Evolutionary conservation across 1,140 invertebrate genomes (phyloP).

Genomic region (Maniola jurtina): DNA sequence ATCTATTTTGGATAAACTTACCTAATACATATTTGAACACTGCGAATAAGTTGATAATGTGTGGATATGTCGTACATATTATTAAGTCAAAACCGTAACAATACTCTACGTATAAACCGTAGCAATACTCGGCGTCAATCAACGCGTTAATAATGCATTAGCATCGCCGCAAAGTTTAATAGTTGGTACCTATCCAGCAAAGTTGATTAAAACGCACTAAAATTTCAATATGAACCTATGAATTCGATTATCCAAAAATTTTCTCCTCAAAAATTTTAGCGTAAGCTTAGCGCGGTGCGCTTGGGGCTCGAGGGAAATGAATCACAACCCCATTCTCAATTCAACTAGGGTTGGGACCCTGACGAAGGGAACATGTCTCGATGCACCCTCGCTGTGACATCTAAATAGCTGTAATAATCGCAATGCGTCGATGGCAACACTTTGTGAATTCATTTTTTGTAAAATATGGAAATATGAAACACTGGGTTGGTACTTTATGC

Average conservation of each 20-base stretch:
- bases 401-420: conserved; percentile 69
- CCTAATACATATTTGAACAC: not conserved
- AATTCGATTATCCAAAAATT: conserved; percentile 20
- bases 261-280: conserved; percentile 35
- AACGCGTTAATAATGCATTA: conserved; percentile 36
- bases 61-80: not conserved
- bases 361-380: conserved; percentile 55
- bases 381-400: conserved; percentile 66
- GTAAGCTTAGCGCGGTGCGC: conserved; percentile 53
- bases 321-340: conserved; percentile 77
- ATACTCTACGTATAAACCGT: conserved; percentile 31
- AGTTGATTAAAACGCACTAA: not conserved
- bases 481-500: not conserved
- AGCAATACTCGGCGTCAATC: conserved; percentile 29
- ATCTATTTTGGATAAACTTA: not conserved
- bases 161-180: conserved; percentile 22
- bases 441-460: not conserved
- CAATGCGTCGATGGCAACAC: conserved; percentile 45
- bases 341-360: conserved; percentile 60
- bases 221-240: not conserved
- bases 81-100: conserved; percentile 23
- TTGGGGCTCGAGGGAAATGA: conserved; percentile 73
- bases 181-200: not conserved
- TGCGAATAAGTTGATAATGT: conserved; percentile 19
- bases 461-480: conserved; percentile 1